Evolutionary conservation across 2,113 vertebrate species (phyloP), one percentile per base, ranked within the genome.

Genomic region (Pongo pygmaeus): DNA sequence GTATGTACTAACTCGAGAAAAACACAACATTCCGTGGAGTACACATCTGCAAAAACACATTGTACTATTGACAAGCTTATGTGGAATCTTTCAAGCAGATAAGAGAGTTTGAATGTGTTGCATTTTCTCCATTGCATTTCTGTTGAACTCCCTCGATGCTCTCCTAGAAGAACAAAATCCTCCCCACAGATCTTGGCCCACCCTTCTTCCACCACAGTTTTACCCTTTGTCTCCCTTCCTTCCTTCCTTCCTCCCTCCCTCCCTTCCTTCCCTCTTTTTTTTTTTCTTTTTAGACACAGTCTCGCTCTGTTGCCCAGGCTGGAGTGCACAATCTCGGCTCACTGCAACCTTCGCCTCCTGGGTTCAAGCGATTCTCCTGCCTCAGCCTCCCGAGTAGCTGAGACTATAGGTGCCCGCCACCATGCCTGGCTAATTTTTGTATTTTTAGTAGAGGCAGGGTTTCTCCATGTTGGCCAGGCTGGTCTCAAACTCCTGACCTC

Each of bases 1-100:
- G 99, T 99, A 98, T 14, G 98, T 97, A 92, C 5, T 70, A 79
- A 38, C 4, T 91, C 80, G 92, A 79, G 96, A 93, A 91, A 88
- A 10, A 2, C 13, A 1, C 16, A 67, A 14, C 10, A 22, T 25
- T 46, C 9, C 35, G 10, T 8, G 38, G 67, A 75, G 10, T 30
- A 4, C 8, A 22, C 30, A 18, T 80, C 74, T 46, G n/a, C 27
- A 83, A n/a, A 91, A 91, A 48, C 20, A 64, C 46, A 38, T 27
- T 38, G 35, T 38, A 35, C 27, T 35, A 59, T 72, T 14, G 13
- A 7, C 11, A 14, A 11, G 22, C 80, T 84, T 69, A 18, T 35
- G 70, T 77, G 22, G 2, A 25, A 40, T 30, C 4, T 79, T 80
- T 74, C 16, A 43, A 10, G 35, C 18, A 48, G 7, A 46, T 38